phyloP scores from a whole-genome alignment of 2,797 vertebrate species.

The Spinus pinus region DNA sequence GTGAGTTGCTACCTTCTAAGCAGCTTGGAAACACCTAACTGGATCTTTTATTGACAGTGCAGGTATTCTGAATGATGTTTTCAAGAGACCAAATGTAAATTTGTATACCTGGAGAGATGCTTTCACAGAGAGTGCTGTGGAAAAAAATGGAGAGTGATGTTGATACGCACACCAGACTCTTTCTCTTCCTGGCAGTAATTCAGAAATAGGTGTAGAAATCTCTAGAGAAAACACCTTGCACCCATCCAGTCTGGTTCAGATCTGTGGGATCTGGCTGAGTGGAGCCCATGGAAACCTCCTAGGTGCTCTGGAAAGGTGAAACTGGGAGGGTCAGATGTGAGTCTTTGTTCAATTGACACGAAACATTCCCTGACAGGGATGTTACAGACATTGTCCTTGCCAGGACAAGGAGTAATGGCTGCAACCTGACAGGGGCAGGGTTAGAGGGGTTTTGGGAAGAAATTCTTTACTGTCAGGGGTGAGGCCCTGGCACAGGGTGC shows the following conservation, averaged over 20 bases:
- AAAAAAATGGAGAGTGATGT: not conserved
- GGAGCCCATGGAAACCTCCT: not conserved
- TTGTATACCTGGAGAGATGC: not conserved
- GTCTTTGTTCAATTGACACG: not conserved
- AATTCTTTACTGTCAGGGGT: not conserved
- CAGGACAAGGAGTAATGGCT: not conserved
- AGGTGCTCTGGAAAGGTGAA: not conserved
- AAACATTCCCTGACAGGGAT: not conserved
- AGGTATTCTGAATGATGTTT: not conserved
- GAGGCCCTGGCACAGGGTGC: not conserved
- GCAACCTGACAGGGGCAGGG: no score
- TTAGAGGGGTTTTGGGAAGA: no score
- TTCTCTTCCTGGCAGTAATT: not conserved
- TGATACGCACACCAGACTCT: not conserved
- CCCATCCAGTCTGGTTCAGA: accelerated
- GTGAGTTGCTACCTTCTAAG: not conserved
- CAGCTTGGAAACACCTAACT: not conserved
- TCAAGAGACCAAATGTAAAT: not conserved
- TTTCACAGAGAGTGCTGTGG: not conserved
- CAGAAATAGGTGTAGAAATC: not conserved
- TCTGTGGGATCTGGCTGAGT: not conserved
- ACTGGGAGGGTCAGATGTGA: not conserved
- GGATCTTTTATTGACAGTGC: not conserved
- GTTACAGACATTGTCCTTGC: not conserved
- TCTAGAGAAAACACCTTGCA: not conserved